Conservation (phyloP, 1,140 invertebrate genomes). For the Caerostris darwini region DNA sequence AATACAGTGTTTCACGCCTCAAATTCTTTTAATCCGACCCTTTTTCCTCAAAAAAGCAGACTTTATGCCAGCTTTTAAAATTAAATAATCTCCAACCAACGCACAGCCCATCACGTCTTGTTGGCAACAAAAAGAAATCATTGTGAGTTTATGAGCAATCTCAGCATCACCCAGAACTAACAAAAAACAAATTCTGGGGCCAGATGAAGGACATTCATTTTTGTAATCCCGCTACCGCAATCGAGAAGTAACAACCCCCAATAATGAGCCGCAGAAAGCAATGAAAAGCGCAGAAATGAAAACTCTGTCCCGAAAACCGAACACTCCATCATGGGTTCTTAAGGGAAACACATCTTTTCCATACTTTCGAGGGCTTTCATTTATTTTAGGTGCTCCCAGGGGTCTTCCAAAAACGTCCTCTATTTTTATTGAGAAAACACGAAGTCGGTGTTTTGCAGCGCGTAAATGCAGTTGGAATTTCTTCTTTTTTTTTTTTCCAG, state of each 20-base stretch:
- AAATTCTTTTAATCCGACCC: too few relatives aligned
- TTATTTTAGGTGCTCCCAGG: constrained; percentile 61
- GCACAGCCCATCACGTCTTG: neutral
- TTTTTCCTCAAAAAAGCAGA: too few relatives aligned
- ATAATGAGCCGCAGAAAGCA: neutral
- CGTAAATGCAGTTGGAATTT: constrained; percentile 61
- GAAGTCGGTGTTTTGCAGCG: constrained; percentile 28
- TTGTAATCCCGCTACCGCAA: neutral
- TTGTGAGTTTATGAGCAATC: constrained; percentile 2
- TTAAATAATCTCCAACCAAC: neutral
- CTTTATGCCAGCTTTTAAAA: too few relatives aligned
- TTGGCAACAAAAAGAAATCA: neutral
- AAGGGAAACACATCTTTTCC: constrained; percentile 43
- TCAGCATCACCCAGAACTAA: neutral
- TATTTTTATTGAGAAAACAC: constrained; percentile 29
- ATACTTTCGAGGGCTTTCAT: constrained; percentile 49
- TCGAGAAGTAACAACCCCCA: neutral
- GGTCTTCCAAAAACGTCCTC: neutral
- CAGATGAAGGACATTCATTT: constrained; percentile 17
- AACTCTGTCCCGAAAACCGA: neutral
- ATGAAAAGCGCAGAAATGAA: neutral
- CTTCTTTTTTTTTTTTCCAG: neutral
- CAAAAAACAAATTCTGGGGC: neutral
- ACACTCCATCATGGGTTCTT: constrained; percentile 26
- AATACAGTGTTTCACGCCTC: neutral